Percentiles rank a stretch among this genome's conserved stretches.
Evolutionary conservation across 2,888 invertebrate species (phyloP).

Genomic region (Tenodera sinensis): DNA sequence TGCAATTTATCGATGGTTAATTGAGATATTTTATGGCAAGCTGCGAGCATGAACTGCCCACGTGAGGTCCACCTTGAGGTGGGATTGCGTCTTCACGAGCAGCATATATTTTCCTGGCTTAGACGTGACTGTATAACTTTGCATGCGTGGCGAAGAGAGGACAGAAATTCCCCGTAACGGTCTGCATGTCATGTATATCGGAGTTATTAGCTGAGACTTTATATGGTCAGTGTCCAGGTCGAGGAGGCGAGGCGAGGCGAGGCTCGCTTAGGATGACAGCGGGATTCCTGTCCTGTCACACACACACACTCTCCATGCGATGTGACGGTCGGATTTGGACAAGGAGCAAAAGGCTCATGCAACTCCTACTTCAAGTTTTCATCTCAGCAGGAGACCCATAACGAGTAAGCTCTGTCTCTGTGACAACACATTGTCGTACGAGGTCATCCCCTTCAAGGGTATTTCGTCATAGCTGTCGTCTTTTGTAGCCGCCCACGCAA

Average conservation of each 20-base stretch:
- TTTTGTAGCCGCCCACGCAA: background rate
- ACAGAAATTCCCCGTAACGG: background rate
- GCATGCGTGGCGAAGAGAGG: background rate
- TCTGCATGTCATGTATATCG: background rate
- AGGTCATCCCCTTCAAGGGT: background rate
- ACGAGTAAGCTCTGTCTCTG: background rate
- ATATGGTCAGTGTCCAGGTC: conserved; percentile 13
- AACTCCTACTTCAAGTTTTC: background rate
- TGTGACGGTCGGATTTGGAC: background rate
- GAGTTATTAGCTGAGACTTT: conserved; percentile 1
- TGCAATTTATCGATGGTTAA: too few relatives aligned
- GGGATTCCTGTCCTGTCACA: background rate
- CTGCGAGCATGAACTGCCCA: background rate
- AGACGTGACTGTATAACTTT: background rate
- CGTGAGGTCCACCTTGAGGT: background rate
- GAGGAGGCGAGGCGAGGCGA: background rate
- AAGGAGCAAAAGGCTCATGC: background rate
- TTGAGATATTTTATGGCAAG: background rate
- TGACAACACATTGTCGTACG: conserved; percentile 12
- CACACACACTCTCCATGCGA: background rate
- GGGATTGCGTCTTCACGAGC: background rate
- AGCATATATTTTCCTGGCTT: background rate
- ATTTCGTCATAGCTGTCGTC: background rate
- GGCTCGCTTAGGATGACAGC: background rate
- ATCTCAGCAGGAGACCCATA: conserved; percentile 4